phyloP scores from a whole-genome alignment of 2,888 invertebrate genomes.

The Hydroisotoma schaefferi region DNA sequence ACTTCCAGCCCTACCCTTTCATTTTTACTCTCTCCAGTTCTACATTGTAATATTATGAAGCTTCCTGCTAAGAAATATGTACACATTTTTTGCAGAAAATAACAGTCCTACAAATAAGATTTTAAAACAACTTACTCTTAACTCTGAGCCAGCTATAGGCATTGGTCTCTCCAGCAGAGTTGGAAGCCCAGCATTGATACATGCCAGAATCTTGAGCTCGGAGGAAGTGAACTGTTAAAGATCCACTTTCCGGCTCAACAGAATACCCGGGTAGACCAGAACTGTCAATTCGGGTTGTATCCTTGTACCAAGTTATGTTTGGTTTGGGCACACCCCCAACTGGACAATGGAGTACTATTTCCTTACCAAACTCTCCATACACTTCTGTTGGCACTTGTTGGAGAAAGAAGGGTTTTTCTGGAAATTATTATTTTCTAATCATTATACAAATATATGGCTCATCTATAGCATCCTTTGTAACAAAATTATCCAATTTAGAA shows the following conservation, averaged over 20 bases:
- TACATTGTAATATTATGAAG: too few species aligned
- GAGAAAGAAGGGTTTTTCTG: conserved; percentile 73
- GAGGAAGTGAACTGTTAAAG: conserved; percentile 62
- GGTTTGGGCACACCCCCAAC: conserved; percentile 83
- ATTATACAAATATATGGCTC: too few species aligned
- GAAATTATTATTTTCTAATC: too few species aligned
- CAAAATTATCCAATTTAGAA: neutral
- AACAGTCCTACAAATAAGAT: too few species aligned
- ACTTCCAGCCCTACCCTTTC: too few species aligned
- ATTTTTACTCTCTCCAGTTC: too few species aligned
- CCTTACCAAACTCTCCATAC: conserved; percentile 77
- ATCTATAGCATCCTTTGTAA: neutral
- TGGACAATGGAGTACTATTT: conserved; percentile 76
- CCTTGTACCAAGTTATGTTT: conserved; percentile 80
- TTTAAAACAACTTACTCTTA: conserved; percentile 79
- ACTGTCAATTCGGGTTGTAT: conserved; percentile 56
- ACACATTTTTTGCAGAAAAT: too few species aligned
- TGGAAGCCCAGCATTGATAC: conserved; percentile 89
- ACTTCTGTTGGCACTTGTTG: conserved; percentile 72
- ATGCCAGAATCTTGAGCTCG: conserved; percentile 75
- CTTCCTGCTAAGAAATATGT: too few species aligned
- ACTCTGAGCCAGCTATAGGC: conserved; percentile 88
- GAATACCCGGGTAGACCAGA: conserved; percentile 60
- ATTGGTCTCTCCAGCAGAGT: conserved; percentile 85
- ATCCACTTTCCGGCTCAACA: conserved; percentile 72